A percentile compares a stretch with the other conserved stretches of the same genome.
These are phyloP conservation scores for Latrodectus hesperus DNA, from an alignment of 2,888 invertebrate genomes.

Conservation along the genomic window DNA sequence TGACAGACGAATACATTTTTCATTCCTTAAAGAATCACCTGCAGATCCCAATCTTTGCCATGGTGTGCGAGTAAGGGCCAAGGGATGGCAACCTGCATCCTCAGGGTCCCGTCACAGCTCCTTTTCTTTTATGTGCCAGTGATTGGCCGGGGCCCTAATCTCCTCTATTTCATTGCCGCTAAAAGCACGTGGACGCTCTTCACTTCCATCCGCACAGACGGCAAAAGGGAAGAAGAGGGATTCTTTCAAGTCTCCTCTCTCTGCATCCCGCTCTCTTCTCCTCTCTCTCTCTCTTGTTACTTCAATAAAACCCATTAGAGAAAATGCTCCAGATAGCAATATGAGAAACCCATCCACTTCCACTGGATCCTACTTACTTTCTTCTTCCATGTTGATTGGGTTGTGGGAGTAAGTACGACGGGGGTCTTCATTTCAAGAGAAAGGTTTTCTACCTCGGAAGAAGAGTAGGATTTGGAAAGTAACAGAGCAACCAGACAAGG, in stretches of 20 bases:
- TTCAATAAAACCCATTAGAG: conserved; percentile 70
- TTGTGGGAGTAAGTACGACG: conserved; percentile 44
- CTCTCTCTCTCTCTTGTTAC: conserved; percentile 55
- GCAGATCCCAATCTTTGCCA: too few species aligned
- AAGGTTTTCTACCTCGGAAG: conserved; percentile 42
- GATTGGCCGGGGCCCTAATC: conserved; percentile 66
- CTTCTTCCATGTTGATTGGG: conserved; percentile 57
- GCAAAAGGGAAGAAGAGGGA: conserved; percentile 22
- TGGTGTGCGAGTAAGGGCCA: conserved; percentile 10
- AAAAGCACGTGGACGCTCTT: conserved; percentile 67
- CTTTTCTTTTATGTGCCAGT: conserved; percentile 64
- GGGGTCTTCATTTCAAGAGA: conserved; percentile 52
- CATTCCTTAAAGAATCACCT: too few species aligned
- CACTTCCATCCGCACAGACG: conserved; percentile 11
- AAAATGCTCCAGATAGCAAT: conserved; percentile 66
- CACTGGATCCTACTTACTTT: conserved; percentile 6
- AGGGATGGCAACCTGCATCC: conserved; percentile 6
- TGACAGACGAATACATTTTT: too few species aligned
- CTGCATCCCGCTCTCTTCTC: conserved; percentile 8
- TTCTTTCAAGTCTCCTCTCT: conserved; percentile 42
- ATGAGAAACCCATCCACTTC: conserved; percentile 50
- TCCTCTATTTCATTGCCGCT: conserved; percentile 69
- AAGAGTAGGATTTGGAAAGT: conserved; percentile 28
- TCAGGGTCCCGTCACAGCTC: conserved; percentile 54
- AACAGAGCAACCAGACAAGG: not conserved